A percentile compares a stretch with the other conserved stretches of the same genome.
These are phyloP conservation scores for Eulithis testata DNA, from an alignment of 2,888 invertebrate species.

Conservation along the genomic window DNA sequence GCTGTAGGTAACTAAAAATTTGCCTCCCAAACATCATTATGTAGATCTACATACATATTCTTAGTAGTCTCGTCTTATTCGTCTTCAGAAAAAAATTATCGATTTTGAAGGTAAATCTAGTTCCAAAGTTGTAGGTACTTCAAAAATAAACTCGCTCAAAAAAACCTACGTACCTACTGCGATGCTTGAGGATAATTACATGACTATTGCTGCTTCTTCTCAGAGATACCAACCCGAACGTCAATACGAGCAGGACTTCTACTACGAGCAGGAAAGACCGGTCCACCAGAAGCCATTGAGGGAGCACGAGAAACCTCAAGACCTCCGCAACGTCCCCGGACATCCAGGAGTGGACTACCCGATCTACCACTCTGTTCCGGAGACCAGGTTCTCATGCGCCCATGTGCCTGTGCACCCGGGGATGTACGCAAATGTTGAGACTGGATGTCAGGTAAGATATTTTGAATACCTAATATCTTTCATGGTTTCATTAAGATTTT, in stretches of 20 bases:
- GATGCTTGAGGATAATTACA: not conserved
- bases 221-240: constrained; percentile 71
- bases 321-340: constrained; percentile 92
- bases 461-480: no score
- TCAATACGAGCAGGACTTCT: constrained; percentile 65
- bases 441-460: constrained; percentile 89
- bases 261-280: constrained; percentile 67
- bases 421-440: constrained; percentile 96
- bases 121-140: no score
- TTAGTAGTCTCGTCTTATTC: no score
- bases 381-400: constrained; percentile 91
- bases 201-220: constrained; percentile 1
- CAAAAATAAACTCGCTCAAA: no score
- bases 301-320: constrained; percentile 88
- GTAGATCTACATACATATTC: not conserved
- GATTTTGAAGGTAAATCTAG: no score
- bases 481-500: no score
- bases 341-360: constrained; percentile 93
- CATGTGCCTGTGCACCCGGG: constrained; percentile 92
- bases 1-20: not conserved
- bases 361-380: constrained; percentile 90
- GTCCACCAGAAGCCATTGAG: constrained; percentile 72
- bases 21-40: no score
- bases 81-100: no score
- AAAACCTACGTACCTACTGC: not conserved